A percentile compares a stretch with the other conserved stretches of the same genome.
phyloP scores from a whole-genome alignment of 1,140 invertebrate genomes.

The Atta texana region DNA sequence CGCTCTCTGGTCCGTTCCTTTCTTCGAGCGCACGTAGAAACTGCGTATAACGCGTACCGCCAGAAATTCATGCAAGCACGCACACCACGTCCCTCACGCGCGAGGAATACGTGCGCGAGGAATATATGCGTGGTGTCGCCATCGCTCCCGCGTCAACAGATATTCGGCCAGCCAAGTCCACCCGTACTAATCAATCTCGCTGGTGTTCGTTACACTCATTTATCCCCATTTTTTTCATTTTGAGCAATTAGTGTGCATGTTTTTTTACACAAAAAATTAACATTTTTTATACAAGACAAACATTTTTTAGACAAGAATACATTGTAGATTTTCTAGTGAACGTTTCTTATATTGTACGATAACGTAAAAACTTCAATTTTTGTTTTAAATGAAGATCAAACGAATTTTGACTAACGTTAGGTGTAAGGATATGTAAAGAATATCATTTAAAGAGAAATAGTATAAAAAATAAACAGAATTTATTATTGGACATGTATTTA shows the following conservation, averaged over 20 bases:
- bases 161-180: slow-evolving; percentile 17
- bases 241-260: background rate
- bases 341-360: no score
- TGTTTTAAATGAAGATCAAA: no score
- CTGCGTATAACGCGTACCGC: slow-evolving; percentile 31
- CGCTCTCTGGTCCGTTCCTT: slow-evolving; percentile 40
- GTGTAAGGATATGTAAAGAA: no score
- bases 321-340: background rate
- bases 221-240: background rate
- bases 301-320: background rate
- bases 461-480: no score
- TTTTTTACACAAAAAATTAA: background rate
- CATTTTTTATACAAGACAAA: no score
- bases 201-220: background rate
- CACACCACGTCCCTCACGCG: background rate
- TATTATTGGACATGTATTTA: no score
- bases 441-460: no score
- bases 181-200: background rate
- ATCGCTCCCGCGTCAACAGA: slow-evolving; percentile 6
- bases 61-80: slow-evolving; percentile 54
- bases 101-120: background rate
- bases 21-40: slow-evolving; percentile 43
- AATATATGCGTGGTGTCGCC: background rate
- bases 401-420: no score
- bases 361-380: no score